These are phyloP conservation scores for Myanophis thanlyinensis DNA, from an alignment of 2,113 vertebrate species.

Conservation along the genomic window DNA sequence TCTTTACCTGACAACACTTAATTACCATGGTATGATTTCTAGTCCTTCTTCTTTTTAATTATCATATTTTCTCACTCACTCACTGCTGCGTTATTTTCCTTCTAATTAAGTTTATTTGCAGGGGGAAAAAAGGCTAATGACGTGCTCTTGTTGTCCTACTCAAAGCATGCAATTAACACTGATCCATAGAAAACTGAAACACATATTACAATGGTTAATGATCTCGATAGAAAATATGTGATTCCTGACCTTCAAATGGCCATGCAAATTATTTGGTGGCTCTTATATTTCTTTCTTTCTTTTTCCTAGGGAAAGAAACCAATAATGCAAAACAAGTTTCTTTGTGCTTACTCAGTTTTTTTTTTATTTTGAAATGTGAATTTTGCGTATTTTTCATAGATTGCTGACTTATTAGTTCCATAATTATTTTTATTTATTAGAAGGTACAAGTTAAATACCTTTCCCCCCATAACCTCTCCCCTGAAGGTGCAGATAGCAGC, in stretches of 20 bases:
- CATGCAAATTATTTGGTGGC: background rate
- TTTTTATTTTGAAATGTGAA: background rate
- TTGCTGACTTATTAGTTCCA: background rate
- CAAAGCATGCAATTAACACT: conserved; percentile 32
- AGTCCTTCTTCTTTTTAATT: conserved; percentile 49
- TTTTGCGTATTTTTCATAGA: background rate
- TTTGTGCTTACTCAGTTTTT: background rate
- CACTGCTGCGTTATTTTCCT: conserved; percentile 48
- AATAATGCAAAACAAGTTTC: background rate
- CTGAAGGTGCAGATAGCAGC: background rate
- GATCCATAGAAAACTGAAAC: conserved; percentile 31
- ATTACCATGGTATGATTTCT: conserved; percentile 19
- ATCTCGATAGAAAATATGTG: conserved; percentile 37
- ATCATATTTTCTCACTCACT: background rate
- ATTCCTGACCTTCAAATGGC: background rate
- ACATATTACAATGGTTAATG: conserved; percentile 28
- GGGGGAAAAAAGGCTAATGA: conserved; percentile 41
- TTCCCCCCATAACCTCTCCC: background rate
- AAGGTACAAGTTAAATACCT: background rate
- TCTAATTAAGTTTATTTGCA: conserved; percentile 55
- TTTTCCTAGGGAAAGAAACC: conserved; percentile 3
- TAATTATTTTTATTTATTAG: background rate
- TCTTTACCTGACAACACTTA: conserved; percentile 11
- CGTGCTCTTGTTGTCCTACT: conserved; percentile 43
- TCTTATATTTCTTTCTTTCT: conserved; percentile 4